Evolutionary conservation across 2,888 invertebrate genomes (phyloP).

Genomic region (Caenorhabditis sp.): DNA sequence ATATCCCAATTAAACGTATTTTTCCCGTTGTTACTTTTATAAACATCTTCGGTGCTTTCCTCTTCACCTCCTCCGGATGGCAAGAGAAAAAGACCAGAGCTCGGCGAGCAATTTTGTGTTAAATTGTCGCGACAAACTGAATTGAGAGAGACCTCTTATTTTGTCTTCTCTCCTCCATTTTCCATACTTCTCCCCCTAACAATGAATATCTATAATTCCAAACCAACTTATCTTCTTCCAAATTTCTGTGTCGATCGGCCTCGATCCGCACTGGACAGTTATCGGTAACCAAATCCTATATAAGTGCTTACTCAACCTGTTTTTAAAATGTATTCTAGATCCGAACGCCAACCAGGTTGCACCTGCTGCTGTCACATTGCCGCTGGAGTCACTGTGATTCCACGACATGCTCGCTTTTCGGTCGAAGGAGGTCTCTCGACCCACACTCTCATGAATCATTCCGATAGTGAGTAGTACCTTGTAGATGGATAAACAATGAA

Average conservation of each 20-base stretch:
- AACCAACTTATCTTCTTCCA: constrained; percentile 38
- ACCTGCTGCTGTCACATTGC: constrained; percentile 71
- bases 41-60: constrained; percentile 26
- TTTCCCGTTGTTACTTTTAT: constrained; percentile 16
- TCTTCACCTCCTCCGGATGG: constrained; percentile 21
- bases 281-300: not conserved
- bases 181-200: not conserved
- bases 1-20: constrained; percentile 20
- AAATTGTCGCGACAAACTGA: constrained; percentile 47
- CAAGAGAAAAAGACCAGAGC: constrained; percentile 37
- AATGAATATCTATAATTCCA: constrained; percentile 39
- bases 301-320: not conserved
- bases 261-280: constrained; percentile 30
- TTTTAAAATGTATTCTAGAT: constrained; percentile 55
- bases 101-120: constrained; percentile 47
- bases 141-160: constrained; percentile 45
- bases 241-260: constrained; percentile 45
- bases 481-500: not conserved
- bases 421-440: constrained; percentile 69
- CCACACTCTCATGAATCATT: constrained; percentile 71
- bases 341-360: constrained; percentile 70
- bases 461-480: constrained; percentile 58
- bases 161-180: constrained; percentile 19
- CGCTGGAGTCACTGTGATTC: constrained; percentile 70
- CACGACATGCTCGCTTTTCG: constrained; percentile 67